phyloP scores from a whole-genome alignment of 2,113 vertebrate species.

The Xyrauchen texanus region DNA sequence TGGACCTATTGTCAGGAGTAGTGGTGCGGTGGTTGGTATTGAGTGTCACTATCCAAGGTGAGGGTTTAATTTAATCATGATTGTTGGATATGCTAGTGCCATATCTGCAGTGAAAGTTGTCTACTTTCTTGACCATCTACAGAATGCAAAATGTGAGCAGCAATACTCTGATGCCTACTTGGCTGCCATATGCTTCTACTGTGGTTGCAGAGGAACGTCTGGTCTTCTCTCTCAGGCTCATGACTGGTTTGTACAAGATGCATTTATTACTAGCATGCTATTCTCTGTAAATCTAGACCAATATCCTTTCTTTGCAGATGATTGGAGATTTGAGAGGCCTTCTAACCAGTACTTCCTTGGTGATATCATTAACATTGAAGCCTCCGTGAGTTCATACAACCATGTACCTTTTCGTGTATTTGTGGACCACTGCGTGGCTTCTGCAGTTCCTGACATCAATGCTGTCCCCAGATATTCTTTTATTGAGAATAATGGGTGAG shows the following conservation, averaged over 20 bases:
- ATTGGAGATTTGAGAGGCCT: conserved; percentile 36
- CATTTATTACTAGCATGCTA: too few relatives aligned
- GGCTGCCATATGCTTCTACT: conserved; percentile 46
- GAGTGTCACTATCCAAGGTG: conserved; percentile 70
- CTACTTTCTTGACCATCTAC: not conserved
- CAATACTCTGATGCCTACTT: conserved; percentile 53
- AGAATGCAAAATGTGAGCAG: conserved; percentile 64
- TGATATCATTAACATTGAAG: too few relatives aligned
- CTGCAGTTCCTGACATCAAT: conserved; percentile 34
- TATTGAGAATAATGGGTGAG: conserved; percentile 57
- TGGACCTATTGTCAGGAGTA: conserved; percentile 61
- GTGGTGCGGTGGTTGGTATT: conserved; percentile 53
- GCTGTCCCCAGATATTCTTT: conserved; percentile 40
- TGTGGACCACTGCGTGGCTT: conserved; percentile 68
- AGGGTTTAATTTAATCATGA: conserved; percentile 42
- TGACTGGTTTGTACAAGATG: conserved; percentile 48
- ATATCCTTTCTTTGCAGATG: conserved; percentile 18
- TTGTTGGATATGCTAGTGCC: not conserved
- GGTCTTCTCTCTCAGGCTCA: conserved; percentile 67
- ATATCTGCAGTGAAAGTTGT: too few relatives aligned
- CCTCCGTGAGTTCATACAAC: conserved; percentile 49
- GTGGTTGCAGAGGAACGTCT: conserved; percentile 46
- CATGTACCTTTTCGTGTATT: conserved; percentile 65
- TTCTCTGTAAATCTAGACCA: not conserved
- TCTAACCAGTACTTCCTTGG: conserved; percentile 35